Conservation (phyloP, 2,113 vertebrate genomes). For the Erythrocercus mccallii region DNA sequence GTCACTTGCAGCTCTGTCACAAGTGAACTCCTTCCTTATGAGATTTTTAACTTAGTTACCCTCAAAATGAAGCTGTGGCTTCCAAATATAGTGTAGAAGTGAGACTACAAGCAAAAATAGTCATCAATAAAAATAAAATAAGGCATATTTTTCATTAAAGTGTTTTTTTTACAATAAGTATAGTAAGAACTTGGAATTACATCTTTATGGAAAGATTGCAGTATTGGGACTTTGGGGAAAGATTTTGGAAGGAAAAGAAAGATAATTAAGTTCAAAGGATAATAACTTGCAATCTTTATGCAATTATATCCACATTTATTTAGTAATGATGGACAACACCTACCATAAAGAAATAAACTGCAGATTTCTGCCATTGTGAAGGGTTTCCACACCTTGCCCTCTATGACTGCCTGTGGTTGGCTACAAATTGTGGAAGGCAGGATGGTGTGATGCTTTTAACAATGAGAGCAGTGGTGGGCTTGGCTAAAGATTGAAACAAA, state of each 20-base stretch:
- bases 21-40: neutral
- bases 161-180: neutral
- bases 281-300: neutral
- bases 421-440: neutral
- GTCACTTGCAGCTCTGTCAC: neutral
- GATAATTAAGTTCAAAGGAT: neutral
- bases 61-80: neutral
- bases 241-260: neutral
- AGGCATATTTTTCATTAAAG: neutral
- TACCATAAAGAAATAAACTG: neutral
- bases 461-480: neutral
- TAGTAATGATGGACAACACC: neutral
- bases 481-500: neutral
- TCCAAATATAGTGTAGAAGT: neutral
- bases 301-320: neutral
- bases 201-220: neutral
- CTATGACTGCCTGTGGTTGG: neutral
- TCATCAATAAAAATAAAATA: neutral
- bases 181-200: neutral
- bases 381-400: neutral
- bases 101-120: neutral
- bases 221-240: neutral
- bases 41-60: neutral
- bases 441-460: rapidly evolving
- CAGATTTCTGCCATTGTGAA: neutral